phyloP scores from a whole-genome alignment of 1,140 invertebrate species.

The Drosophila orena region DNA sequence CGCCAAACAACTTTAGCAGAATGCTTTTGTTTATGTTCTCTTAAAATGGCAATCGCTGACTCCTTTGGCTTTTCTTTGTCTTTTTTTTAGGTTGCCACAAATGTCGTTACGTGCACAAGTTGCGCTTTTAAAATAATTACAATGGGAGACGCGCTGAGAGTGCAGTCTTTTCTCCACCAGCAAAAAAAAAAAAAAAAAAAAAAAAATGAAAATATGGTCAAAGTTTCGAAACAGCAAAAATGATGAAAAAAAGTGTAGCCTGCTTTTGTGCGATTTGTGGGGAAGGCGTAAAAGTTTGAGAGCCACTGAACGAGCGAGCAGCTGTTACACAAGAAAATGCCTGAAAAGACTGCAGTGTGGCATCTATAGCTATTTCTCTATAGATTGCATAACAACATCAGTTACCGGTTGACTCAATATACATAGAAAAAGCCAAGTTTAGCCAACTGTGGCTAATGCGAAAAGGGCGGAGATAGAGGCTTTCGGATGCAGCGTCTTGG shows the following conservation, averaged over 20 bases:
- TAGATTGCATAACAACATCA: conserved; percentile 69
- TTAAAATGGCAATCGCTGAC: conserved; percentile 76
- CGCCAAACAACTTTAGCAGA: conserved; percentile 45
- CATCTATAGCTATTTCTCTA: conserved; percentile 8
- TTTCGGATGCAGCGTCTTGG: conserved; percentile 46
- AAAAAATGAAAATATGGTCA: conserved; percentile 45
- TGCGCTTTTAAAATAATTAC: conserved; percentile 83
- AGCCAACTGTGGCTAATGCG: conserved; percentile 75
- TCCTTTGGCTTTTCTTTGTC: conserved; percentile 43
- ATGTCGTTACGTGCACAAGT: conserved; percentile 81
- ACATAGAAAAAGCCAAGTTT: conserved; percentile 18
- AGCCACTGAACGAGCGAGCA: conserved; percentile 57
- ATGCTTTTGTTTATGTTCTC: conserved; percentile 72
- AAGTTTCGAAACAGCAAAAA: conserved; percentile 45
- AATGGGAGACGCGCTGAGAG: conserved; percentile 44
- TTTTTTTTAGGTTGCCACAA: conserved; percentile 56
- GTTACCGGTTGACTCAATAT: conserved; percentile 53
- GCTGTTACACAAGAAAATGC: conserved; percentile 61
- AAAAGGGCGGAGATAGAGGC: conserved; percentile 17
- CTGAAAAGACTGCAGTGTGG: conserved; percentile 20
- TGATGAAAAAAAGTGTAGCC: conserved; percentile 54
- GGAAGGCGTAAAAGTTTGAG: conserved; percentile 47
- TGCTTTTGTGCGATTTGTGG: conserved; percentile 63
- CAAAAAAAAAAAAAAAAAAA: background rate
- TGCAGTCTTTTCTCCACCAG: conserved; percentile 17